These are phyloP conservation scores for Otus scops DNA, from an alignment of 2,797 vertebrate species.

Conservation along the genomic window DNA sequence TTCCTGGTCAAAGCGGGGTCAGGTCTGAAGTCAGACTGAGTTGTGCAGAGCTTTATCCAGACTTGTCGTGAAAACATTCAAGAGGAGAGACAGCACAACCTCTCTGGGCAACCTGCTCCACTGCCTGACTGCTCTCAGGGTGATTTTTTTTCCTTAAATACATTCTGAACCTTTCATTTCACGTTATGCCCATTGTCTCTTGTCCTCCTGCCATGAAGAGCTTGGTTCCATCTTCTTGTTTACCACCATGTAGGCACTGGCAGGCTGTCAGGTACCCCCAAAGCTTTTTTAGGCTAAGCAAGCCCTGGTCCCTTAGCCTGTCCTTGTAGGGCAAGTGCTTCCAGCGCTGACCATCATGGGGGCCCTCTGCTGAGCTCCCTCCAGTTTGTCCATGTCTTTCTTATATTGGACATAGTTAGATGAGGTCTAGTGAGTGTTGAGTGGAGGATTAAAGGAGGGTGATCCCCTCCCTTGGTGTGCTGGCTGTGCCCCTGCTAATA, in stretches of 20 bases:
- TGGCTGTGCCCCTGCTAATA: not conserved
- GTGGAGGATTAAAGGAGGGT: not conserved
- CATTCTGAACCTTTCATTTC: not conserved
- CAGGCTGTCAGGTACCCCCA: not conserved
- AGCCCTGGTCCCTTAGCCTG: not conserved
- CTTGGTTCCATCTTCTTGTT: not conserved
- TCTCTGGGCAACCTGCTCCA: not conserved
- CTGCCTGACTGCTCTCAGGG: not conserved
- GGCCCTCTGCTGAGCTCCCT: not conserved
- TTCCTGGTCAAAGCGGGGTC: not conserved
- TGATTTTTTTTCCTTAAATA: not conserved
- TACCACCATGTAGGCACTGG: not conserved
- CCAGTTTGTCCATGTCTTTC: not conserved
- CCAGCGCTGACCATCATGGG: fast-evolving
- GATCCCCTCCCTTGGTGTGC: not conserved
- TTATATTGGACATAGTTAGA: not conserved
- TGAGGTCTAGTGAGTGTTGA: not conserved
- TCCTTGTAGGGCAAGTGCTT: not conserved
- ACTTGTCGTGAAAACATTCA: not conserved
- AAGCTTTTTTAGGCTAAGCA: not conserved
- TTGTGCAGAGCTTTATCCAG: not conserved
- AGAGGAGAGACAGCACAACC: not conserved
- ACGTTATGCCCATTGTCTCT: not conserved
- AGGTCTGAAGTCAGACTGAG: not conserved
- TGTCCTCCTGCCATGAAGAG: not conserved